phyloP scores from a whole-genome alignment of 2,797 vertebrate genomes.

The Natrix natrix region DNA sequence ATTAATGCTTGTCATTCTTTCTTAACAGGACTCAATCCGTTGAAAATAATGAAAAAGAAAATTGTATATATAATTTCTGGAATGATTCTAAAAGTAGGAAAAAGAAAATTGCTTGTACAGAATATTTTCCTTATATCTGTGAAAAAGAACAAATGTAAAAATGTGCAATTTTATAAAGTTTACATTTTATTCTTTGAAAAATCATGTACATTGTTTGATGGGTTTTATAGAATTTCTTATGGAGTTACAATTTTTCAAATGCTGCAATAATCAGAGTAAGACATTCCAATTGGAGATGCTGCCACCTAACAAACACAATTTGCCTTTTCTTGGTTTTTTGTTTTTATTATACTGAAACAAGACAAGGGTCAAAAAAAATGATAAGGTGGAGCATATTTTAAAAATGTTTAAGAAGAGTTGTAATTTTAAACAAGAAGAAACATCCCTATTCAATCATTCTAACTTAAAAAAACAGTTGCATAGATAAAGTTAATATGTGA shows the following conservation, averaged over 20 bases:
- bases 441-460: not conserved
- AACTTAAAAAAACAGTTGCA: not conserved
- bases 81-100: too few relatives aligned
- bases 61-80: not conserved
- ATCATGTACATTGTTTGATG: not conserved
- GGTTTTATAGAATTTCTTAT: not conserved
- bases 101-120: not conserved
- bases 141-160: constrained; percentile 3
- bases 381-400: not conserved
- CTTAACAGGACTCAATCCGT: not conserved
- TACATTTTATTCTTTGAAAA: not conserved
- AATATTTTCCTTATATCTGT: not conserved
- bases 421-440: not conserved
- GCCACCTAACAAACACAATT: not conserved
- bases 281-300: not conserved
- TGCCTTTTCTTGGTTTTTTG: not conserved
- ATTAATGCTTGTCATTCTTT: not conserved
- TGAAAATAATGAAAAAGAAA: not conserved
- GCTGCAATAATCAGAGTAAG: not conserved
- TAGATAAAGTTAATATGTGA: not conserved
- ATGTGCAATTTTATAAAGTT: not conserved
- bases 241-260: not conserved
- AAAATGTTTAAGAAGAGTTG: not conserved
- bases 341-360: not conserved
- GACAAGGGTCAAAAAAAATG: not conserved